phyloP scores from a whole-genome alignment of 2,888 invertebrate species.

The Cephus spinipes region DNA sequence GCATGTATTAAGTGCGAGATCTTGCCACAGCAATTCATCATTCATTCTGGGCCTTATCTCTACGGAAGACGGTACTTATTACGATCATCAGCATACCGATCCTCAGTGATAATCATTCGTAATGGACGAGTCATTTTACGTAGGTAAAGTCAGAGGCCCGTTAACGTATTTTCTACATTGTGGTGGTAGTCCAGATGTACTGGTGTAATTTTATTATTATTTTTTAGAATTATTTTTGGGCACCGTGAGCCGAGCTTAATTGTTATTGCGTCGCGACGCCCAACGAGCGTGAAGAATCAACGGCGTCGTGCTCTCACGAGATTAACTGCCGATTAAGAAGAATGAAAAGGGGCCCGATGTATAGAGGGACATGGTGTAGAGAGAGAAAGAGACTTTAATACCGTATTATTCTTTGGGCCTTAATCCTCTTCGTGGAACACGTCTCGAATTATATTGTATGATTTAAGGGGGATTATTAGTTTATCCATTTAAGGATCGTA shows the following conservation, averaged over 20 bases:
- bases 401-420: background rate
- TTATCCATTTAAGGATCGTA: background rate
- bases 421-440: background rate
- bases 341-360: background rate
- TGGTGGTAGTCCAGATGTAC: background rate
- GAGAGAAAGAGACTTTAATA: background rate
- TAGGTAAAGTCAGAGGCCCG: background rate
- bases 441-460: background rate
- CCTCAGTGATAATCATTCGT: background rate
- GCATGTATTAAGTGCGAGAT: background rate
- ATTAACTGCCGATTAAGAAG: background rate
- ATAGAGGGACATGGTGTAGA: background rate
- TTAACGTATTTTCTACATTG: background rate
- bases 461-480: background rate
- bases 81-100: background rate
- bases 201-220: background rate
- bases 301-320: background rate
- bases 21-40: background rate
- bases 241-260: background rate
- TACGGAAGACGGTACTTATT: background rate
- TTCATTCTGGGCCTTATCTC: background rate
- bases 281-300: background rate
- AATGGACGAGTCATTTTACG: background rate
- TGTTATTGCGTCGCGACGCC: background rate
- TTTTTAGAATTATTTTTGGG: background rate